Base-by-base conservation (phyloP, 2,797 vertebrate species). In the Sebastes reedi region DNA sequence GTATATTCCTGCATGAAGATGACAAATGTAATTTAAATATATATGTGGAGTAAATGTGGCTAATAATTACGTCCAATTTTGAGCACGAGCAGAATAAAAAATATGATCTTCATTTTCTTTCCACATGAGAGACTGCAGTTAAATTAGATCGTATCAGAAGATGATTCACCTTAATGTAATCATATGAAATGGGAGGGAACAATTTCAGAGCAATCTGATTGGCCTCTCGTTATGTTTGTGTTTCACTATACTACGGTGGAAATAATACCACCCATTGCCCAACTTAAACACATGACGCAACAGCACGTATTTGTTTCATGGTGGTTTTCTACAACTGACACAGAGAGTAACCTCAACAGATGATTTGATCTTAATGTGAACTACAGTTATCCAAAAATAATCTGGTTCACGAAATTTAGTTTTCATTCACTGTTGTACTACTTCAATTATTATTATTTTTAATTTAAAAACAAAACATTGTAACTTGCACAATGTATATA, bases 101-200 rank as follows among this genome's bases (percentile, higher is more conserved):
- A 42, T 14, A 79, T 1, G 11, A 32, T 24, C 55, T 55, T 14
- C 82, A 85, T 85, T 66, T 67, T 71, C n/a, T 34, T 12, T 27
- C 13, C 24, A 20, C 1, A 29, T 2, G 52, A 42, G 4, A 24
- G 14, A 4, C 54, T 54, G 52, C 20, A 54, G n/a, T 22, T 54
- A 1, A 22, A 22, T 54, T 12, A 11, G 52, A 22, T 12, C 20
- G 10, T 12, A 54, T 12, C 0, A 12, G 34, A 32, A 10, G 25
- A 77, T 24, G 29, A 24, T 22, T 34, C 42, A 3, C 14, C 22
- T 77, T 52, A 25, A 78, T 69, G 2, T 80, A 74, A 71, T 18
- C 13, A 50, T 64, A 56, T 12, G 0, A 27, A 5, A 24, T 24
- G 24, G 29, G 29, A 29, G 29, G 29, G 29, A 29, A 29, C 29